Conservation (phyloP, 2,113 vertebrate genomes). For the Pseudonaja textilis region DNA sequence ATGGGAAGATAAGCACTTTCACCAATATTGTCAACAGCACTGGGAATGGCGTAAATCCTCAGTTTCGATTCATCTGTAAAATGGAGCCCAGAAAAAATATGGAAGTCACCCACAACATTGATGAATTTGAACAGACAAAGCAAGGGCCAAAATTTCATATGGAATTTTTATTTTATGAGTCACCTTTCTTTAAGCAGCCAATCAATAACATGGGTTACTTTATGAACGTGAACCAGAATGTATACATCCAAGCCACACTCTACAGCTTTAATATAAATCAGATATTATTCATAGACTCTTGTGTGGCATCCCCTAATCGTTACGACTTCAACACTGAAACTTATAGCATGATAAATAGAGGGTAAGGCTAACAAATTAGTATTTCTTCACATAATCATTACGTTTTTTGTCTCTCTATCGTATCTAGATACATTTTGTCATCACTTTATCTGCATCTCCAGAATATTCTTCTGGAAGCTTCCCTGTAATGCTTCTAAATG, state of each 20-base stretch:
- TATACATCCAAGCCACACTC: slow-evolving; percentile 22
- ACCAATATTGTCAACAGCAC: slow-evolving; percentile 24
- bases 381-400: neutral
- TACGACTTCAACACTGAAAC: neutral
- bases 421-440: neutral
- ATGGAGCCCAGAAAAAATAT: slow-evolving; percentile 7
- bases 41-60: slow-evolving; percentile 9
- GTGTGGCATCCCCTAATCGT: slow-evolving; percentile 26
- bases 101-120: neutral
- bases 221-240: slow-evolving; percentile 24
- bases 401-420: neutral
- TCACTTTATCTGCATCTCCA: neutral
- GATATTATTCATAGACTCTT: slow-evolving; percentile 26
- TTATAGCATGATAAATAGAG: slow-evolving; percentile 34
- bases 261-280: slow-evolving; percentile 16
- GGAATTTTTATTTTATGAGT: slow-evolving; percentile 36
- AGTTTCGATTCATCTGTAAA: slow-evolving; percentile 32
- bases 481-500: neutral
- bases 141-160: neutral
- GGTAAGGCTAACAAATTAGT: slow-evolving; percentile 36
- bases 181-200: neutral
- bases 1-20: slow-evolving; percentile 11
- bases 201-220: slow-evolving; percentile 19
- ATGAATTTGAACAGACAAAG: neutral
- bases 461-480: neutral